These are phyloP conservation scores for Tineola bisselliella DNA, from an alignment of 2,888 invertebrate genomes.

Conservation along the genomic window DNA sequence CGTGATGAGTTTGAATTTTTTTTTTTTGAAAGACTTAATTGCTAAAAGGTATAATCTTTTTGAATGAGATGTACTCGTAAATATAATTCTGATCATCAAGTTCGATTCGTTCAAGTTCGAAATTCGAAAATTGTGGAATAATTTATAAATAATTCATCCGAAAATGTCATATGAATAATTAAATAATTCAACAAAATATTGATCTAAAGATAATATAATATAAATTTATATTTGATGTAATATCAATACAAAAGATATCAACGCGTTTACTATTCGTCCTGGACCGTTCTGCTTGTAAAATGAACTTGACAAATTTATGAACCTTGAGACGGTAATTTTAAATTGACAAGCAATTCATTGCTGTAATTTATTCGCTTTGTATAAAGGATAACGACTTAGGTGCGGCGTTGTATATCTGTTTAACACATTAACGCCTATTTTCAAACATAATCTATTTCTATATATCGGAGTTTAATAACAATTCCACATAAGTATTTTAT, in stretches of 20 bases:
- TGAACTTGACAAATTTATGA: constrained; percentile 3
- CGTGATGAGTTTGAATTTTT: neutral
- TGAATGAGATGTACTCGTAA: too few species aligned
- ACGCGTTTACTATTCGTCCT: constrained; percentile 22
- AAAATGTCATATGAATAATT: too few species aligned
- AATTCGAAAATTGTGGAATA: too few species aligned
- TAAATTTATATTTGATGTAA: neutral
- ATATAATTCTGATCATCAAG: too few species aligned
- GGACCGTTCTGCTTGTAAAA: neutral
- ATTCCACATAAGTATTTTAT: too few species aligned
- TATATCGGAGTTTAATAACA: too few species aligned
- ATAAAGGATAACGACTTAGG: neutral
- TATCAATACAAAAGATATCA: constrained; percentile 38
- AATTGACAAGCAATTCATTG: constrained; percentile 7
- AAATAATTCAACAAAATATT: too few species aligned
- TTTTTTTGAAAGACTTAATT: too few species aligned
- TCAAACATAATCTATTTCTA: neutral
- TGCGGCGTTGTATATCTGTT: neutral
- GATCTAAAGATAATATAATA: too few species aligned
- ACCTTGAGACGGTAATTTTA: neutral
- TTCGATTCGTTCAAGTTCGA: too few species aligned
- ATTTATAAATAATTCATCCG: too few species aligned
- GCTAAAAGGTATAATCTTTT: too few species aligned
- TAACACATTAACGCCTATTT: neutral
- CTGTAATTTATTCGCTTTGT: neutral